Percentiles rank a stretch among this genome's conserved stretches.
Evolutionary conservation across 2,888 invertebrate genomes (phyloP).

Genomic region (Cryptocephalus moraei): DNA sequence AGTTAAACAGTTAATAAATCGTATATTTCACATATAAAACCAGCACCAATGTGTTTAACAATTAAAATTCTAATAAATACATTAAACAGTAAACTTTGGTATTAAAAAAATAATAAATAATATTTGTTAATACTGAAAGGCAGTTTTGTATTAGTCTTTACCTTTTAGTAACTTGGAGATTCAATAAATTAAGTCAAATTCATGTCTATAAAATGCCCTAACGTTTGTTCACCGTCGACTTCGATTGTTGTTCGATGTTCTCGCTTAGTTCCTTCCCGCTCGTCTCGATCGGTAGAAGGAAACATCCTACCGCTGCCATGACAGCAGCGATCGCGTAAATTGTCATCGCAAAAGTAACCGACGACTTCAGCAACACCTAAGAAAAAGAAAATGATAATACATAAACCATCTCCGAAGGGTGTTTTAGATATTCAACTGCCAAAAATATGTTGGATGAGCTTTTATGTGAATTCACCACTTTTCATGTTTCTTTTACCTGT

Average conservation of each 20-base stretch:
- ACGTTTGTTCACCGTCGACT: constrained; percentile 8
- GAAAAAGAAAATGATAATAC: constrained; percentile 10
- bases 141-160: constrained; percentile 1
- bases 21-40: no score
- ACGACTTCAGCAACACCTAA: constrained; percentile 68
- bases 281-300: constrained; percentile 79
- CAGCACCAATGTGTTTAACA: no score
- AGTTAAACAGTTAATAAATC: no score
- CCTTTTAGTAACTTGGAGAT: background rate
- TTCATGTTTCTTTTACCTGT: constrained; percentile 60
- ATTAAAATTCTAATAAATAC: no score
- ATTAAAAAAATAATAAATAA: no score
- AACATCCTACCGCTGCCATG: constrained; percentile 62
- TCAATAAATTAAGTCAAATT: no score
- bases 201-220: background rate
- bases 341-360: constrained; percentile 60
- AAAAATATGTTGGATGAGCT: background rate
- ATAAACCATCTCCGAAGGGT: background rate
- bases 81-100: no score
- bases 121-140: background rate
- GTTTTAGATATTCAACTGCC: background rate
- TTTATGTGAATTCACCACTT: background rate
- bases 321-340: constrained; percentile 71
- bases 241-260: constrained; percentile 34
- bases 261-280: constrained; percentile 62